These are phyloP conservation scores for Pantala flavescens DNA, from an alignment of 1,140 invertebrate genomes.

Conservation along the genomic window DNA sequence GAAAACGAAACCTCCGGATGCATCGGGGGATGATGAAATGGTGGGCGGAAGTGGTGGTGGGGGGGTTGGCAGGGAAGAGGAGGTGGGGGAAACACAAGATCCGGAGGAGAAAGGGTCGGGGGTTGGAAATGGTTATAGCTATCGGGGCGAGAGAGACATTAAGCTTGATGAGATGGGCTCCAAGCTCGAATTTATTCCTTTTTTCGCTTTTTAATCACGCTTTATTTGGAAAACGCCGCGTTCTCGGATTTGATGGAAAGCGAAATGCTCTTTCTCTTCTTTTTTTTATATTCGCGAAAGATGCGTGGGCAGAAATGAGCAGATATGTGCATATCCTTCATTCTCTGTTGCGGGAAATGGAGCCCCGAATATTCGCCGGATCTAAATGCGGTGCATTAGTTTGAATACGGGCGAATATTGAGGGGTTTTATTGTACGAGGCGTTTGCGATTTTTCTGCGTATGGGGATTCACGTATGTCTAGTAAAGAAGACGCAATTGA, in stretches of 20 bases:
- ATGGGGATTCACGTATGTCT: too few relatives aligned
- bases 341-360: too few relatives aligned
- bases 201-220: not conserved
- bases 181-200: not conserved
- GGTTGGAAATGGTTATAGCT: not conserved
- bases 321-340: not conserved
- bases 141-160: not conserved
- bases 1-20: not conserved
- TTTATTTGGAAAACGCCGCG: not conserved
- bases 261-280: not conserved
- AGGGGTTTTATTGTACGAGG: too few relatives aligned
- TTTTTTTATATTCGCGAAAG: not conserved
- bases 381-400: too few relatives aligned
- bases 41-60: not conserved
- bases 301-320: not conserved
- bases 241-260: not conserved
- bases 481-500: too few relatives aligned
- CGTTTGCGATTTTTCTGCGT: too few relatives aligned
- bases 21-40: not conserved
- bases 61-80: not conserved
- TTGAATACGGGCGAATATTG: too few relatives aligned
- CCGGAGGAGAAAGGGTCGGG: not conserved
- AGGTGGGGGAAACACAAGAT: not conserved
- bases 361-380: too few relatives aligned
- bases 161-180: slow-evolving; percentile 7